Percentiles rank a stretch among this genome's conserved stretches.
phyloP scores from a whole-genome alignment of 2,888 invertebrate genomes.

The Drosophila neonasuta region DNA sequence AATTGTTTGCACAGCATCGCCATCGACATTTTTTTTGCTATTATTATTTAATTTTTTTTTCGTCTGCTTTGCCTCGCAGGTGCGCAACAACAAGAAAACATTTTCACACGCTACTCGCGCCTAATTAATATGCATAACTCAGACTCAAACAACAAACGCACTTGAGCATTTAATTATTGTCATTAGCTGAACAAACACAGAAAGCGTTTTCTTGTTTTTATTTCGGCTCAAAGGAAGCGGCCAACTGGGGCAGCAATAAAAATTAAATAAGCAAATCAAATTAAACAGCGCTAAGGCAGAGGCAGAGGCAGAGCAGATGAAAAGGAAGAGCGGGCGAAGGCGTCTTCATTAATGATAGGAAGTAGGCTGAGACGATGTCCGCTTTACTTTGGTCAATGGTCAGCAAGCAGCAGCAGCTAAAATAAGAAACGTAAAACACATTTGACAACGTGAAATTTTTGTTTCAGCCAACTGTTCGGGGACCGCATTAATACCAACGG shows the following conservation, averaged over 20 bases:
- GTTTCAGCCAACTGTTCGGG: conserved; percentile 61
- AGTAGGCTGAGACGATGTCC: conserved; percentile 25
- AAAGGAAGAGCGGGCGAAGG: conserved; percentile 29
- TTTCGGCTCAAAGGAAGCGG: conserved; percentile 13
- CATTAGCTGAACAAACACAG: conserved; percentile 59
- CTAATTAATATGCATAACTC: conserved; percentile 66
- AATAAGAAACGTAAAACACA: conserved; percentile 47
- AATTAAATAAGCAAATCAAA: conserved; percentile 63
- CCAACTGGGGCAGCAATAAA: conserved; percentile 50
- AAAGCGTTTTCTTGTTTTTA: conserved; percentile 8
- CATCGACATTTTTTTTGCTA: conserved; percentile 38
- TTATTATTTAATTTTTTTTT: conserved; percentile 34
- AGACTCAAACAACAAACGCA: conserved; percentile 31
- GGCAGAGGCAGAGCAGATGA: conserved; percentile 9
- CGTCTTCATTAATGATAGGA: conserved; percentile 67
- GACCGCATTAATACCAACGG: conserved; percentile 67
- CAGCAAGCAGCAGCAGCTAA: conserved; percentile 9
- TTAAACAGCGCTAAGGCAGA: conserved; percentile 30
- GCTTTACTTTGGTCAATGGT: background rate
- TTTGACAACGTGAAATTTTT: conserved; percentile 68
- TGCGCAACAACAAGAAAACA: conserved; percentile 53
- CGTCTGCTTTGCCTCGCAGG: conserved; percentile 40
- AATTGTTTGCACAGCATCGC: conserved; percentile 71
- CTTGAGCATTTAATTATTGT: conserved; percentile 67
- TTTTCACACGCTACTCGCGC: conserved; percentile 62